These are phyloP conservation scores for Trichoplusia ni DNA, from an alignment of 1,140 invertebrate genomes.

Conservation along the genomic window DNA sequence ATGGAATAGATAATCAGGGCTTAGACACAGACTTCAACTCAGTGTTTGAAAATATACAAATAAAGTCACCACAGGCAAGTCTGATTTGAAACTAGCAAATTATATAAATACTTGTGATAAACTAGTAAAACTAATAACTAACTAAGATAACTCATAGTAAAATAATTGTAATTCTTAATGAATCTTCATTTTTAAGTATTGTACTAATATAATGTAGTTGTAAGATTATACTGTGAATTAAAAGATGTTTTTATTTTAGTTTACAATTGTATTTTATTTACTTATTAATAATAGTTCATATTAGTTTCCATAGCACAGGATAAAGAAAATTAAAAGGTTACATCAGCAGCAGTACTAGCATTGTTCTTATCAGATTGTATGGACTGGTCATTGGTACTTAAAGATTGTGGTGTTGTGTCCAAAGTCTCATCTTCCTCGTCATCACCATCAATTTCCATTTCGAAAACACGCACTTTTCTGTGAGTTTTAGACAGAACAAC, in stretches of 20 bases:
- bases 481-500: slow-evolving; percentile 91
- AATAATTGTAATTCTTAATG: no score
- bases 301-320: not conserved
- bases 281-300: not conserved
- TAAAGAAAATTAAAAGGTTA: slow-evolving; percentile 36
- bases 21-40: slow-evolving; percentile 81
- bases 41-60: slow-evolving; percentile 80
- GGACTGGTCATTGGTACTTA: slow-evolving; percentile 45
- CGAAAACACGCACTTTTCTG: slow-evolving; percentile 92
- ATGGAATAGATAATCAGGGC: slow-evolving; percentile 79
- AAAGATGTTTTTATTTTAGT: slow-evolving; percentile 11
- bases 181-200: slow-evolving; percentile 1
- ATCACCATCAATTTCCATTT: slow-evolving; percentile 96
- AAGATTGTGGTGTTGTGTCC: slow-evolving; percentile 72
- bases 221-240: slow-evolving; percentile 16
- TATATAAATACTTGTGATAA: slow-evolving; percentile 19
- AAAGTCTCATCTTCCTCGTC: slow-evolving; percentile 89
- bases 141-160: no score
- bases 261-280: slow-evolving; percentile 4
- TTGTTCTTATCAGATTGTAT: slow-evolving; percentile 45
- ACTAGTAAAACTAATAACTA: not conserved
- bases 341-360: slow-evolving; percentile 33
- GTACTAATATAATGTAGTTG: slow-evolving; percentile 11
- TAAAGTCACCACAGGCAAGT: slow-evolving; percentile 72
- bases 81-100: slow-evolving; percentile 55